Evolutionary conservation across 2,113 vertebrate genomes (phyloP).

Genomic region (Rhabdomys dilectus): DNA sequence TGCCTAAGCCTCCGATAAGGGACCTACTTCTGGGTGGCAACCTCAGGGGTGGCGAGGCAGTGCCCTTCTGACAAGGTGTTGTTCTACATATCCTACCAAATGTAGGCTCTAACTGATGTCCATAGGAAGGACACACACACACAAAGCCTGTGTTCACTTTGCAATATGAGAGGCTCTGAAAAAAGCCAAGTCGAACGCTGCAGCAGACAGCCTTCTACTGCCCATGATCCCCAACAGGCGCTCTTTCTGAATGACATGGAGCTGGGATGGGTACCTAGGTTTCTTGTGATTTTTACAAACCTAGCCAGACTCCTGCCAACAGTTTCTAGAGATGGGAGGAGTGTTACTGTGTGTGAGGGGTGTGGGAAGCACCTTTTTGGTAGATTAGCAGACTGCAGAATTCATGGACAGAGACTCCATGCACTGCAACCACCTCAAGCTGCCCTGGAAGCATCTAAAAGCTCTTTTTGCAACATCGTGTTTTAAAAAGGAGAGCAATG

Average conservation of each 20-base stretch:
- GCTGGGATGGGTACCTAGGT: neutral
- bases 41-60: accelerated
- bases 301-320: too few relatives aligned
- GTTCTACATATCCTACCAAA: neutral
- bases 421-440: accelerated
- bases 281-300: neutral
- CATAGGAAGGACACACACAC: neutral
- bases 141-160: neutral
- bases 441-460: accelerated
- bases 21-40: neutral
- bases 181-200: neutral
- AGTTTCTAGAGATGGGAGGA: too few relatives aligned
- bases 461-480: accelerated
- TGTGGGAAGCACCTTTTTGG: neutral
- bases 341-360: accelerated
- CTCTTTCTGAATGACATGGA: neutral
- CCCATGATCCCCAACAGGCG: accelerated
- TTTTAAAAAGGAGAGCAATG: neutral
- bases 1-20: neutral
- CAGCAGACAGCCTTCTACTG: neutral
- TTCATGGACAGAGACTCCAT: neutral
- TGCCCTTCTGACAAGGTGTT: neutral
- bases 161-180: neutral
- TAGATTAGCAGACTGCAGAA: neutral
- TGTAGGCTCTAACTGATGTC: neutral